These are phyloP conservation scores for Holacanthus passer DNA, from an alignment of 2,113 vertebrate species.

Conservation along the genomic window DNA sequence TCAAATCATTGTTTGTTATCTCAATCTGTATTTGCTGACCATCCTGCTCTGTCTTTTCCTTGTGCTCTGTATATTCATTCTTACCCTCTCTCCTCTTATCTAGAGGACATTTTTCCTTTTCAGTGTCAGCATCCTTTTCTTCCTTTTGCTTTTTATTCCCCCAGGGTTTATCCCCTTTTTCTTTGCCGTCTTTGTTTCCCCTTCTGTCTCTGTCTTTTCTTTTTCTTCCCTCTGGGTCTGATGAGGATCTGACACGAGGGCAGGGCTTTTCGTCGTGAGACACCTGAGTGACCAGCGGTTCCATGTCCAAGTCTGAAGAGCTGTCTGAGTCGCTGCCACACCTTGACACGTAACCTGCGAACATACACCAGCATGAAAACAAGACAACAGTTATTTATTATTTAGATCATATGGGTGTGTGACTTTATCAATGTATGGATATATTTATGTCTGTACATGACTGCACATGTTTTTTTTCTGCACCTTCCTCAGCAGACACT, in stretches of 20 bases:
- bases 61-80: constrained; percentile 22
- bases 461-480: constrained; percentile 5
- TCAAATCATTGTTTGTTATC: not conserved
- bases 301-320: constrained; percentile 89
- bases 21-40: constrained; percentile 6
- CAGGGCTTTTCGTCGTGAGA: constrained; percentile 51
- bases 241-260: constrained; percentile 63
- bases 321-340: constrained; percentile 93
- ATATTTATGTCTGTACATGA: not conserved
- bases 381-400: not conserved
- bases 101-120: constrained; percentile 28
- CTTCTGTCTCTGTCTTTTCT: constrained; percentile 56
- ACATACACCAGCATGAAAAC: constrained; percentile 21
- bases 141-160: constrained; percentile 51
- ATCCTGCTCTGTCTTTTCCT: not conserved
- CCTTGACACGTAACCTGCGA: constrained; percentile 92
- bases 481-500: constrained; percentile 95
- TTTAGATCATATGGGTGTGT: not conserved
- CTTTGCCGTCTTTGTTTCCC: constrained; percentile 51
- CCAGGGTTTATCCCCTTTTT: constrained; percentile 22
- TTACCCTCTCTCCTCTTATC: constrained; percentile 26
- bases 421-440: not conserved
- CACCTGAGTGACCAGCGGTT: constrained; percentile 67
- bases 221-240: constrained; percentile 66
- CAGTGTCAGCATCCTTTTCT: constrained; percentile 53